Percentiles rank a stretch among this genome's conserved stretches.
phyloP scores from a whole-genome alignment of 2,888 invertebrate species.

The Agrochola lychnidis region DNA sequence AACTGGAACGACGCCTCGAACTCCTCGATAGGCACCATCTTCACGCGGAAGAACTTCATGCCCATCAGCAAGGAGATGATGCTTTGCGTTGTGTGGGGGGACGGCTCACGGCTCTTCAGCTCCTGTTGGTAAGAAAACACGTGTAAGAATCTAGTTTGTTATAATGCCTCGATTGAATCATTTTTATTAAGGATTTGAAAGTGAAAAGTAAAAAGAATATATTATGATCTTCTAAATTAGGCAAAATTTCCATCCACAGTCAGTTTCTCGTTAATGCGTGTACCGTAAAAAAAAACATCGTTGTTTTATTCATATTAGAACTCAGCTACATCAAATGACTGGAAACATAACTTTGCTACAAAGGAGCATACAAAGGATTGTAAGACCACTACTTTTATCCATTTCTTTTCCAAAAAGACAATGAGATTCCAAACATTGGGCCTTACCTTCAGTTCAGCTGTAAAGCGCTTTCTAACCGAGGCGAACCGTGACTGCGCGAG shows the following conservation, averaged over 20 bases:
- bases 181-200: not conserved
- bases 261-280: not conserved
- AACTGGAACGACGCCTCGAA: conserved; percentile 99
- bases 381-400: not conserved
- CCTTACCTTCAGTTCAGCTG: conserved; percentile 95
- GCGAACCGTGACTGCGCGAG: conserved; percentile 98
- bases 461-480: conserved; percentile 97
- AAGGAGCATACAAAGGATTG: not conserved
- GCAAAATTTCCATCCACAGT: not conserved
- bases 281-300: not conserved
- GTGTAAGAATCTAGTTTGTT: not conserved
- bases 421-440: not conserved
- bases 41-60: conserved; percentile 99
- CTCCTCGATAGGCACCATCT: conserved; percentile 99
- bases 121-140: conserved; percentile 76
- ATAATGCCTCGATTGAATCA: not conserved
- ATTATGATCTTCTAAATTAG: not conserved
- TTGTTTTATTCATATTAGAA: not conserved
- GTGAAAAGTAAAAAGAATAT: not conserved
- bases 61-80: conserved; percentile 99
- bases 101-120: conserved; percentile 95
- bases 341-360: not conserved
- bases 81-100: conserved; percentile 97
- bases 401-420: not conserved
- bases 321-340: not conserved